Evolutionary conservation across 2,888 invertebrate species (phyloP), one percentile per base, ranked within the genome.

Genomic region (Helicoverpa assulta): DNA sequence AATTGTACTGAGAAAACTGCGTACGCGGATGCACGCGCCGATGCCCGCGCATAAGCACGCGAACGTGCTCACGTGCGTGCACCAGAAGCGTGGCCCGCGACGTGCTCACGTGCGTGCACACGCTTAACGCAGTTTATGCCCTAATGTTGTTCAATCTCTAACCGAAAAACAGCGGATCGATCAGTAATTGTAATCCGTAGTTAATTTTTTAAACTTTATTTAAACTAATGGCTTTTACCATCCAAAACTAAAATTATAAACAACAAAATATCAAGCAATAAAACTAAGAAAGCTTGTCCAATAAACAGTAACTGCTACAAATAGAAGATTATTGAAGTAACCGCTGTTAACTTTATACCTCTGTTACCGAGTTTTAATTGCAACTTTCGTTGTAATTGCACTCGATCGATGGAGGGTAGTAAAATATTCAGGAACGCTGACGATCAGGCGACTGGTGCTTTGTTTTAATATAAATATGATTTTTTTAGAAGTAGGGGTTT

Each of bases 381-480:
- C 54, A 59, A 52, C 65, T 51, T 65, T 62, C 37, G 65, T 47
- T 43, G 58, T 53, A 55, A 68, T 21, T 52, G 47, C 37, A 65
- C 10, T 0, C 12, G 80, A 63, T 76, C 76, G 70, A 80, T 75
- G 37, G 2, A 40, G 40, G 5, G 8, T 53, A 14, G 5, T 80
- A 66, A 62, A 80, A 76, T 80, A 76, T 70, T 75, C 59, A 70
- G 18, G 8, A 37, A 18, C 18, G 37, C 1, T 50, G 33, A 51
- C 10, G 14, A 67, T 59, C 52, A 59, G 43, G 66, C 57, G 10
- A 57, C 7, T 2, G 55, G 8, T 16, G 29, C 37, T 59, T 61
- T 53, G 64, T 7, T 33, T 56, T 40, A 4, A 26, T 19, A 43
- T 51, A 52, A 52, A 58, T 16, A 58, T 54, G 10, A 54, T 47